Evolutionary conservation across 2,113 vertebrate genomes (phyloP), one percentile per base, ranked within the genome.

Genomic region (Daubentonia madagascariensis): DNA sequence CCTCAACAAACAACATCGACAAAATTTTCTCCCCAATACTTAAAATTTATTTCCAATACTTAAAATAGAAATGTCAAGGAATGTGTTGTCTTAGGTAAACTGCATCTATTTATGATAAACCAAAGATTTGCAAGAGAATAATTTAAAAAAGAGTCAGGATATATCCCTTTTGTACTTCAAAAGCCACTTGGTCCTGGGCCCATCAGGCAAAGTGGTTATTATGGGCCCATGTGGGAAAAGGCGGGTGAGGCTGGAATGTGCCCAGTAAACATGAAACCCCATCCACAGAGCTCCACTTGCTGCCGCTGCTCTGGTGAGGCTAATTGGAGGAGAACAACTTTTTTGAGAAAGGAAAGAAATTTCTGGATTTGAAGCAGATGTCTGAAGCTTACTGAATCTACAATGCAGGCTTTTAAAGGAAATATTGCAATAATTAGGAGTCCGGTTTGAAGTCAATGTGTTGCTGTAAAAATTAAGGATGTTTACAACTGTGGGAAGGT

Each of bases 161-260:
- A 79, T 94, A 85, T 7, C 40, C 91, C 48, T 98, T 98, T 96
- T 97, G 95, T 96, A 99, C 98, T 98, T 99, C 98, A 99, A 99
- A 99, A 98, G 97, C 86, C 85, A 79, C 94, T 98, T 97, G 95
- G 97, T 98, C 96, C 95, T 67, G 96, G 94, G 96, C 94, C 92
- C 93, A 85, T 89, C 78, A 70, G 97, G 98, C 97, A 91, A 98
- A 97, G 97, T 78, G 97, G 97, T 98, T 99, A 98, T 98, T 98
- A 98, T 59, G 96, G 97, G 97, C 98, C 97, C 94, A 95, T 98
- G 97, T 98, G 98, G 98, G 98, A 95, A 87, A 86, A 85, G 97
- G 97, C 97, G 98, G 98, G 98, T 96, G 98, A 99, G 97, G 72
- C 73, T 87, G 98, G 98, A 99, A 99, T 93, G 97, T 85, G 93